Conservation (phyloP, 1,140 invertebrate genomes). For the Elysia chlorotica region DNA sequence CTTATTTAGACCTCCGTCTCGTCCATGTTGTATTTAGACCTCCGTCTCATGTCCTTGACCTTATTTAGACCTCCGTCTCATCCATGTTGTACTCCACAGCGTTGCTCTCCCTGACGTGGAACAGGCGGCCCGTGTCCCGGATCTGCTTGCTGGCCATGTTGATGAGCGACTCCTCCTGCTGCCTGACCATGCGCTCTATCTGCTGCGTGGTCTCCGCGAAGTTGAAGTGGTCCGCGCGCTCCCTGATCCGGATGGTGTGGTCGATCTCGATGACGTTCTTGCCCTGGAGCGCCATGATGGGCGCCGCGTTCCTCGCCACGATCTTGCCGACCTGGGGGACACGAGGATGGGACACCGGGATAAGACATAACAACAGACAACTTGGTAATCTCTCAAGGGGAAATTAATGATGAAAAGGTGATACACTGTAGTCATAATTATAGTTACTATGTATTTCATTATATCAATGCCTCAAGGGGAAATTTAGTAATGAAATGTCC, state of each 20-base stretch:
- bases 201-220: slow-evolving; percentile 42
- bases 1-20: too few species aligned
- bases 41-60: too few species aligned
- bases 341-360: too few species aligned
- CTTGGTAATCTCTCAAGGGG: too few species aligned
- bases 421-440: too few species aligned
- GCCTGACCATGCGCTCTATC: slow-evolving; percentile 46
- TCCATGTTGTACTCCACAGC: slow-evolving; percentile 40
- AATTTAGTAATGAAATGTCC: too few species aligned
- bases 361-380: too few species aligned
- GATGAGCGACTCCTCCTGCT: slow-evolving; percentile 48
- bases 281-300: slow-evolving; percentile 45
- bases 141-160: slow-evolving; percentile 46
- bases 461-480: too few species aligned
- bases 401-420: too few species aligned
- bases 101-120: slow-evolving; percentile 51
- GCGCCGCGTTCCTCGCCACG: slow-evolving; percentile 43
- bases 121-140: slow-evolving; percentile 50
- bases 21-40: too few species aligned
- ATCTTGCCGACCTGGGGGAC: slow-evolving; percentile 55
- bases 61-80: slow-evolving; percentile 48
- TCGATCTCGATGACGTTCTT: slow-evolving; percentile 58
- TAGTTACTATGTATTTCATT: too few species aligned
- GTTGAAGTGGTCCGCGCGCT: slow-evolving; percentile 44
- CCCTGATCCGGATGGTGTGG: slow-evolving; percentile 44